Base-by-base conservation (phyloP, 2,113 vertebrate genomes). In the Eupsittula cactorum region DNA sequence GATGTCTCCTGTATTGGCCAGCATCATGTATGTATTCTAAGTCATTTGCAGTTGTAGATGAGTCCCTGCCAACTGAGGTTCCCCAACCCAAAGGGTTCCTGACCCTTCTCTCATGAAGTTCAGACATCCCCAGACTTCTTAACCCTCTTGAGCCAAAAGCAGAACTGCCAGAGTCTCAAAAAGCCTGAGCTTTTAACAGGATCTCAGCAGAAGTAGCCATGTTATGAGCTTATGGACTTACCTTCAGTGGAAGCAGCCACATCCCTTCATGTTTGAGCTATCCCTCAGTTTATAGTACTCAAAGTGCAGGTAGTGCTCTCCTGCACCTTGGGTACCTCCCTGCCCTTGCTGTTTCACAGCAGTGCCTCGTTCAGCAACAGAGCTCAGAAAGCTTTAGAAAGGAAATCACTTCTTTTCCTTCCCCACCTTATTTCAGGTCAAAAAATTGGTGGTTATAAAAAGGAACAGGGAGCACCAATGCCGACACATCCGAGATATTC, bases 381-480 rank as follows among this genome's bases (percentile, higher is more conserved):
- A 41, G 19, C 39, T 41, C 25, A 11, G 8, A 11, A 23, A 33
- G 5, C 27, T 55, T 60, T 42, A 24, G 25, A 42, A 39, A 46
- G 21, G 20, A 63, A 41, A 55, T 69, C 2, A 11, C 25, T 20
- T 24, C 37, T 39, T n/a, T 49, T 4, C 3, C 10, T 59, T 59
- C 55, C 29, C 11, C 19, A 29, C 4, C 18, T 68, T 41, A 23
- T 16, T 74, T 52, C 20, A 25, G 21, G 39, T 60, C 25, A 47
- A 67, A 75, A 74, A 52, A 46, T 7, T 6, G 20, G n/a, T 47
- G 21, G 13, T 29, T 77, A 29, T 24, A 20, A 29, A 63, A 77
- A 13, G 1, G 1, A 31, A 7, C 31, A 37, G 27, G 35, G 13
- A 55, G 23, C 7, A 1, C 4, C 13, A 47, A 7, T 55, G 18